A percentile compares a stretch with the other conserved stretches of the same genome.
These are phyloP conservation scores for Caenorhabditis inopinata DNA, from an alignment of 1,140 invertebrate species.

Conservation along the genomic window DNA sequence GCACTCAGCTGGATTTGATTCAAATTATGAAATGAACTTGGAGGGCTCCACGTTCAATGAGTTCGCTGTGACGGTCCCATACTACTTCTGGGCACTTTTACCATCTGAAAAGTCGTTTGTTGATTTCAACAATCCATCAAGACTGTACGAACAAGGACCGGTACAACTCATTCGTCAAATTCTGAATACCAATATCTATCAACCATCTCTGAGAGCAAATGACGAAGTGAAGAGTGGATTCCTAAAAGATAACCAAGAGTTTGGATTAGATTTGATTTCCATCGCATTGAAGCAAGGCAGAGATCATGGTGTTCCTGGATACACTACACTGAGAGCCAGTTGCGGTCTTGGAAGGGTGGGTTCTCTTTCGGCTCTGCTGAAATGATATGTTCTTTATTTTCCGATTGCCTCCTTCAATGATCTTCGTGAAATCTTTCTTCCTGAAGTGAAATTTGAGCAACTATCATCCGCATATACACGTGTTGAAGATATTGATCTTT, in stretches of 20 bases:
- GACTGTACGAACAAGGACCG: conserved; percentile 43
- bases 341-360: conserved; percentile 69
- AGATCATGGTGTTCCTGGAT: conserved; percentile 82
- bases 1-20: conserved; percentile 47
- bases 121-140: conserved; percentile 50
- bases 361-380: neutral
- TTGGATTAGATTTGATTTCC: conserved; percentile 71
- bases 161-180: conserved; percentile 40
- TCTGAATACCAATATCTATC: conserved; percentile 43
- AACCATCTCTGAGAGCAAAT: conserved; percentile 41
- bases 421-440: conserved; percentile 46
- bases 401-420: conserved; percentile 54
- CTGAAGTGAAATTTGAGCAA: conserved; percentile 40
- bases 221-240: conserved; percentile 47
- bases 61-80: conserved; percentile 37
- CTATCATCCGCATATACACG: conserved; percentile 28
- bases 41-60: conserved; percentile 49
- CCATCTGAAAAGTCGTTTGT: conserved; percentile 32
- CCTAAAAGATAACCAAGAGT: conserved; percentile 40
- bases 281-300: conserved; percentile 76
- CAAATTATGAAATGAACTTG: conserved; percentile 52
- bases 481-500: conserved; percentile 77
- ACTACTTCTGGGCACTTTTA: conserved; percentile 41
- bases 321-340: conserved; percentile 77
- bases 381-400: neutral